Evolutionary conservation across 2,113 vertebrate genomes (phyloP), one percentile per base, ranked within the genome.

Genomic region (Isurus oxyrinchus): DNA sequence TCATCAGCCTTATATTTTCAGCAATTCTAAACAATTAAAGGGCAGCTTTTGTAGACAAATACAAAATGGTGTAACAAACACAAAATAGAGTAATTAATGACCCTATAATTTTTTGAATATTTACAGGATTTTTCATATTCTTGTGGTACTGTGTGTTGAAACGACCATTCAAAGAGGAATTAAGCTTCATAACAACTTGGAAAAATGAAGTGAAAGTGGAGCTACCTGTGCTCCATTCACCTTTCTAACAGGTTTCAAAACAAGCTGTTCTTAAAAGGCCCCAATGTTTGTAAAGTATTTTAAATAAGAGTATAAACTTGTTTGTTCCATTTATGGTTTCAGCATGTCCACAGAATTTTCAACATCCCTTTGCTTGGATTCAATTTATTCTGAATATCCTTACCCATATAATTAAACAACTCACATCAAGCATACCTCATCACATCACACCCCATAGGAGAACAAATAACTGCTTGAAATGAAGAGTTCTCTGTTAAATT

Each of bases 61-160:
- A 35, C 27, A 35, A 49, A 87, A 87, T 49, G 1, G 44, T 1
- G 84, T 25, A 76, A 72, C 2, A 5, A 88, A 13, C 59, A 63
- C 35, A n/a, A 31, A 59, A 90, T 57, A 0, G 27, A 11, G 87
- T 57, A 44, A 84, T 31, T 59, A 40, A 63, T 40, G n/a, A n/a
- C 59, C 21, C 6, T 40, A n/a, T 66, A 16, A 14, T 93, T 93
- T n/a, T n/a, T 40, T 40, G 35, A 63, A 94, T 63, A 16, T 94
- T 94, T 66, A 16, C 90, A 94, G 90, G 90, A 25, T 94, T 94
- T 63, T 63, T 63, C 31, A 63, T 93, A 40, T 93, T 93, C 57
- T 40, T 93, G 90, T 93, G 90, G 90, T 93, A 63, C 59, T 93
- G 57, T 6, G 57, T 35, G 21, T 10, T 93, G 35, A 61, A 93